phyloP scores from a whole-genome alignment of 2,797 vertebrate genomes.

The Siniperca scherzeri region DNA sequence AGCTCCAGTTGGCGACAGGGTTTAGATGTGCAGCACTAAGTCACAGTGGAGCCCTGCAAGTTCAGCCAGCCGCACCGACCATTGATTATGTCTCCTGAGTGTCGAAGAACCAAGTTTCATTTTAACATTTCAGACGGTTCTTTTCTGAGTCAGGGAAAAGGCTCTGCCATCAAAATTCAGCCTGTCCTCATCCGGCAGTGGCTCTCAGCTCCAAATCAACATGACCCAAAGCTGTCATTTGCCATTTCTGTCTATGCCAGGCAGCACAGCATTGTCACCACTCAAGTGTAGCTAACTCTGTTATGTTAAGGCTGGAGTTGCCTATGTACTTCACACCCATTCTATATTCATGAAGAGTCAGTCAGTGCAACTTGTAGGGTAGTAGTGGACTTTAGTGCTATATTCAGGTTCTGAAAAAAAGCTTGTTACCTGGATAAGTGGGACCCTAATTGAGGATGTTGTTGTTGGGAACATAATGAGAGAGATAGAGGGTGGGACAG shows the following conservation, averaged over 20 bases:
- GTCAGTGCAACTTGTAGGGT: constrained; percentile 24
- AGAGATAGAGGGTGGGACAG: constrained; percentile 22
- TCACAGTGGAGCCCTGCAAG: constrained; percentile 54
- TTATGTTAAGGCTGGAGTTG: constrained; percentile 45
- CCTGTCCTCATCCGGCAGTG: background rate
- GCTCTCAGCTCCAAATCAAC: constrained; percentile 4
- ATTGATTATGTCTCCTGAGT: constrained; percentile 60
- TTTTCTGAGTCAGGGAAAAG: constrained; percentile 32
- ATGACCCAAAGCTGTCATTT: constrained; percentile 30
- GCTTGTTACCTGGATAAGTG: constrained; percentile 3
- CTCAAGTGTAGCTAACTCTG: constrained; percentile 16
- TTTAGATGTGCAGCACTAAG: constrained; percentile 60
- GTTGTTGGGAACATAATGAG: constrained; percentile 33
- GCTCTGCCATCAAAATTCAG: constrained; percentile 24
- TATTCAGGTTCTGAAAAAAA: constrained; percentile 37
- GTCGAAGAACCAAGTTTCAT: constrained; percentile 38
- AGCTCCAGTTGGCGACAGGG: constrained; percentile 39
- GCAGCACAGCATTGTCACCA: constrained; percentile 16
- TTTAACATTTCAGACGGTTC: constrained; percentile 52
- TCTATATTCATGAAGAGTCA: constrained; percentile 66
- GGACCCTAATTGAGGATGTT: constrained; percentile 25
- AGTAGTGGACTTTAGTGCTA: constrained; percentile 25
- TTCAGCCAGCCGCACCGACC: constrained; percentile 56
- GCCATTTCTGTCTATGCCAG: constrained; percentile 22
- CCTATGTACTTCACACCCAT: constrained; percentile 57